phyloP scores from a whole-genome alignment of 2,113 vertebrate genomes.

The Gadus macrocephalus region DNA sequence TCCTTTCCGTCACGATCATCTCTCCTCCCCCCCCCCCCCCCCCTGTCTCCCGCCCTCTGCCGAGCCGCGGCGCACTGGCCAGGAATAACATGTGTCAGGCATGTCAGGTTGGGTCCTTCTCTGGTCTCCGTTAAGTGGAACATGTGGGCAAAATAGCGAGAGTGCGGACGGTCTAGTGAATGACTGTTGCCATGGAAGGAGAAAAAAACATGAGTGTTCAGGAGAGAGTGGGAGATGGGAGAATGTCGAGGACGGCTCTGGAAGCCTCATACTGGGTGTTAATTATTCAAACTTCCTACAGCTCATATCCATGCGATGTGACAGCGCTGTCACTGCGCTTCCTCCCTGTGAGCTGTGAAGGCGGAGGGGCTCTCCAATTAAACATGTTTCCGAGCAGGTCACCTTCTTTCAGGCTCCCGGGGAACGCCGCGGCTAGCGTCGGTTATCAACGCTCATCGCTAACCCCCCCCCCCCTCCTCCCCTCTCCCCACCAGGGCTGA shows the following conservation, averaged over 20 bases:
- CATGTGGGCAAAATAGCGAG: conserved; percentile 40
- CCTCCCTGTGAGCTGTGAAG: conserved; percentile 47
- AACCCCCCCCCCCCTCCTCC: background rate
- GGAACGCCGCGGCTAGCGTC: no score
- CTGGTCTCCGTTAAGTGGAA: conserved; percentile 25
- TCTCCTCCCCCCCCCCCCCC: background rate
- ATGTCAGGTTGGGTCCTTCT: conserved; percentile 33
- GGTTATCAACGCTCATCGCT: background rate
- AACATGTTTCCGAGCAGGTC: conserved; percentile 49
- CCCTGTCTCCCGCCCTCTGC: conserved; percentile 5
- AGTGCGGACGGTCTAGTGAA: conserved; percentile 37
- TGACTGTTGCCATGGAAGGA: conserved; percentile 63
- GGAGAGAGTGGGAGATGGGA: conserved; percentile 51
- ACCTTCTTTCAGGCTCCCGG: conserved; percentile 6
- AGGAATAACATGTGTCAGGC: conserved; percentile 24
- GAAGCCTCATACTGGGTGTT: conserved; percentile 63
- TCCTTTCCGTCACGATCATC: conserved; percentile 36
- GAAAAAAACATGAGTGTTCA: conserved; percentile 45
- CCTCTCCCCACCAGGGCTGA: no score
- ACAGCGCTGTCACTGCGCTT: conserved; percentile 55
- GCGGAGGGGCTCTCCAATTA: conserved; percentile 30
- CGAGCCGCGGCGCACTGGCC: conserved; percentile 31
- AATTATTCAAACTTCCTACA: conserved; percentile 73
- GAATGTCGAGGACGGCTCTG: conserved; percentile 62
- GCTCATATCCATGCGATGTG: conserved; percentile 59